Evolutionary conservation across 2,113 vertebrate genomes (phyloP).

Genomic region (Gavia stellata): DNA sequence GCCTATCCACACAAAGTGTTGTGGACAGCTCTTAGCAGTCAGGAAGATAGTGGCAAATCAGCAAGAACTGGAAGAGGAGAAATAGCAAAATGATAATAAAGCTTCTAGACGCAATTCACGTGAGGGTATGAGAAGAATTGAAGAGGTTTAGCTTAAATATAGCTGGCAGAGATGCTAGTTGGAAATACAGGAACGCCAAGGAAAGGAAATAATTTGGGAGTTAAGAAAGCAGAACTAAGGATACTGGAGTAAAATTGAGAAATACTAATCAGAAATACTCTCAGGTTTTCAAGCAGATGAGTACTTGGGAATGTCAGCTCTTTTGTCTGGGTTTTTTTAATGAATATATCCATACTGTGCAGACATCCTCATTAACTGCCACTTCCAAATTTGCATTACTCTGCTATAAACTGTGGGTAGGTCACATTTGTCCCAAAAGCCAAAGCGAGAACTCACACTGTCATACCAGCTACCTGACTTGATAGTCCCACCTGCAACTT

Average conservation of each 20-base stretch:
- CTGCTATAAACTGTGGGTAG: not conserved
- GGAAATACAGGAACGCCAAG: not conserved
- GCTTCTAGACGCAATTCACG: not conserved
- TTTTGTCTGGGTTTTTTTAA: not conserved
- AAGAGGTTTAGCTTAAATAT: not conserved
- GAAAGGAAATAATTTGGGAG: not conserved
- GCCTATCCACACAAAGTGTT: not conserved
- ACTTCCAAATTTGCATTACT: not conserved
- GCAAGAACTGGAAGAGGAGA: not conserved
- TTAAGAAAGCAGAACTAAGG: not conserved
- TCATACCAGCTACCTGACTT: not conserved
- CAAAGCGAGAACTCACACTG: not conserved
- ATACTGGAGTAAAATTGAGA: not conserved
- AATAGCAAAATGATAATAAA: not conserved
- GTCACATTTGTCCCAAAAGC: not conserved
- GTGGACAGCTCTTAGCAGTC: not conserved
- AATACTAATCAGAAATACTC: not conserved
- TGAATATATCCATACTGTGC: not conserved
- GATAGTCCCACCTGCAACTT: not conserved
- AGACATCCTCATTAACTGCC: not conserved
- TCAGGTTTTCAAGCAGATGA: not conserved
- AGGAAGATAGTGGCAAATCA: not conserved
- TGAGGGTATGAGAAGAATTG: not conserved
- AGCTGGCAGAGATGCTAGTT: not conserved
- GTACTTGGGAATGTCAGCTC: not conserved